Conservation (phyloP, 2,888 invertebrate species). For the Drosophila eohydei region DNA sequence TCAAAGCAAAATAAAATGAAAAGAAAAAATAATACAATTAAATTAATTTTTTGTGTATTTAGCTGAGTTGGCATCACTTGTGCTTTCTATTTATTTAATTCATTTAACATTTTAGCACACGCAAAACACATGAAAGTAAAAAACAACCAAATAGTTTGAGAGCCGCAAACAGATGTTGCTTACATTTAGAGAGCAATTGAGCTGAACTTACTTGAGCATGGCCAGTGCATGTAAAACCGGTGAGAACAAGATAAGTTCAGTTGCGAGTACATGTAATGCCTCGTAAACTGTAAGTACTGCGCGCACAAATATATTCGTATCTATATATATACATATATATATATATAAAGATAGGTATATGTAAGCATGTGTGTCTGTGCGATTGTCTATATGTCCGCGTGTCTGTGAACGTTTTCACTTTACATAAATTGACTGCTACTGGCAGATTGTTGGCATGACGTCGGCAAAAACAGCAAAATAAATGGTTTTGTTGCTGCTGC, state of each 20-base stretch:
- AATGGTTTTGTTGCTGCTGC: slow-evolving; percentile 26
- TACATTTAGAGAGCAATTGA: slow-evolving; percentile 25
- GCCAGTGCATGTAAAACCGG: slow-evolving; percentile 55
- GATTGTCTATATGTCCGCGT: slow-evolving; percentile 12
- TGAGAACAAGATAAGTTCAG: slow-evolving; percentile 56
- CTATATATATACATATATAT: neutral
- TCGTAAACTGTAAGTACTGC: slow-evolving; percentile 23
- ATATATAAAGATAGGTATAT: neutral
- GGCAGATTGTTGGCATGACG: slow-evolving; percentile 75
- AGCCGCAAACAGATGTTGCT: slow-evolving; percentile 52
- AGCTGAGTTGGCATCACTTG: slow-evolving; percentile 58
- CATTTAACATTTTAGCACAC: slow-evolving; percentile 48
- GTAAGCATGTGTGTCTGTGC: neutral
- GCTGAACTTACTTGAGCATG: slow-evolving; percentile 72
- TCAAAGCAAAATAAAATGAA: slow-evolving; percentile 23
- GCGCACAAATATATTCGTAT: slow-evolving; percentile 5
- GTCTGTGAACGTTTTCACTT: slow-evolving; percentile 63
- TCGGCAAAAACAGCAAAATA: slow-evolving; percentile 53
- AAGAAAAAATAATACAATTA: slow-evolving; percentile 24
- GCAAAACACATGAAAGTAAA: slow-evolving; percentile 31
- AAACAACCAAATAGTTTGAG: slow-evolving; percentile 31
- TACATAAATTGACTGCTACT: slow-evolving; percentile 73
- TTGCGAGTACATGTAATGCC: slow-evolving; percentile 18
- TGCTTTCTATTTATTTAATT: slow-evolving; percentile 63
- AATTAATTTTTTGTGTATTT: slow-evolving; percentile 37